phyloP scores from a whole-genome alignment of 2,113 vertebrate species.

The Martes martes region DNA sequence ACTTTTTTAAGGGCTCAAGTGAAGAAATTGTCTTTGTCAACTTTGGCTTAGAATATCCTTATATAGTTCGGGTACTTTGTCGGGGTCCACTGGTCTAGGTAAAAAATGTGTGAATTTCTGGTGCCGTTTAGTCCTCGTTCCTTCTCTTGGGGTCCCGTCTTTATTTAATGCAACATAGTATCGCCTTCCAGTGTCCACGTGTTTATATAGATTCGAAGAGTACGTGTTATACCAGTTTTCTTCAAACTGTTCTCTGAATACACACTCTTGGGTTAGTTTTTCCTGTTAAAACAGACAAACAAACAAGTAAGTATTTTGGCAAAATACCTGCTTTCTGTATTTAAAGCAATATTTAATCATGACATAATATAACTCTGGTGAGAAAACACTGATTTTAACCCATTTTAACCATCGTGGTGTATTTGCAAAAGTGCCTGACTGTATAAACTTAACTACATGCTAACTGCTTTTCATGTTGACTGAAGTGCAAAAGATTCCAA shows the following conservation, averaged over 20 bases:
- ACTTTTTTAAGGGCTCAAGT: conserved; percentile 90
- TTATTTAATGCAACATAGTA: conserved; percentile 98
- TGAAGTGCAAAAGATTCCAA: background rate
- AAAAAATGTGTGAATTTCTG: conserved; percentile 99
- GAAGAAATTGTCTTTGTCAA: conserved; percentile 92
- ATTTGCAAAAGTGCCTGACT: conserved; percentile 3
- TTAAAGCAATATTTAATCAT: background rate
- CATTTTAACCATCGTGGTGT: background rate
- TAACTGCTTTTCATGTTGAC: background rate
- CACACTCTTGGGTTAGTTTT: conserved; percentile 95
- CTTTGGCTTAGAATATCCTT: conserved; percentile 97
- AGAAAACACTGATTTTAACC: background rate
- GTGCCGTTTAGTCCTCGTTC: conserved; percentile 95
- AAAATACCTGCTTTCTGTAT: conserved; percentile 21
- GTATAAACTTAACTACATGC: conserved; percentile 7
- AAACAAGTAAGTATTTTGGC: conserved; percentile 50
- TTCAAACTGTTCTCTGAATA: conserved; percentile 98
- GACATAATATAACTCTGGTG: background rate
- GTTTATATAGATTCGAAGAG: conserved; percentile 98
- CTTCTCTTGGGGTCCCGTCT: conserved; percentile 95
- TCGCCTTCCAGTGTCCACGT: conserved; percentile 93
- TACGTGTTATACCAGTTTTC: conserved; percentile 99
- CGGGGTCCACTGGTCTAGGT: conserved; percentile 97
- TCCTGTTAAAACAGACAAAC: conserved; percentile 85
- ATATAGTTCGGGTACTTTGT: conserved; percentile 98